Percentiles rank a stretch among this genome's conserved stretches.
These are phyloP conservation scores for Craniophora ligustri DNA, from an alignment of 2,888 invertebrate genomes.

Conservation along the genomic window DNA sequence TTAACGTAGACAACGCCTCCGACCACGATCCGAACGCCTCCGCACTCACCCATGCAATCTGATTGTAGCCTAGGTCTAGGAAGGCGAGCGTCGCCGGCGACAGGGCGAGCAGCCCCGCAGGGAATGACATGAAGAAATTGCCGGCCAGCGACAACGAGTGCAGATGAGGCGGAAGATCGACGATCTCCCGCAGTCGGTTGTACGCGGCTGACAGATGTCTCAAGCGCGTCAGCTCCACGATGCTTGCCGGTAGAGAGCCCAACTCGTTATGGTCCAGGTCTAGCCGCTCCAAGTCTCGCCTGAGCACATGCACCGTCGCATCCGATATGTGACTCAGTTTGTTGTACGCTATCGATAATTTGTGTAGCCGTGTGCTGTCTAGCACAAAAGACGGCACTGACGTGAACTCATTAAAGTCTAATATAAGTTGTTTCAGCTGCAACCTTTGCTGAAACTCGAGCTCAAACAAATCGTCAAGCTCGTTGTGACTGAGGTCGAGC, in stretches of 20 bases:
- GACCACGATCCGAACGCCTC: conserved; percentile 93
- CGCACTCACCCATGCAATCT: conserved; percentile 90
- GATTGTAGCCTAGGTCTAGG: conserved; percentile 94
- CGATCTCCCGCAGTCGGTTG: conserved; percentile 90
- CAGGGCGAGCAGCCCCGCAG: conserved; percentile 89
- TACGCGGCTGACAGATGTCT: conserved; percentile 93
- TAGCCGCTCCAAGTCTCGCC: conserved; percentile 91
- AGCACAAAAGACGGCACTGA: conserved; percentile 90
- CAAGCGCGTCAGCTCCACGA: conserved; percentile 89
- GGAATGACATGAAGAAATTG: conserved; percentile 91
- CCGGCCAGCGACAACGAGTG: conserved; percentile 92
- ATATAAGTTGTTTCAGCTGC: conserved; percentile 91
- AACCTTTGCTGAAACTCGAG: conserved; percentile 90
- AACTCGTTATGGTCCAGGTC: conserved; percentile 93
- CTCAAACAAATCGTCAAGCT: conserved; percentile 90
- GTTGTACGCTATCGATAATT: conserved; percentile 93
- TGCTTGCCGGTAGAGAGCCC: conserved; percentile 88
- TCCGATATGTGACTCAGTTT: conserved; percentile 90
- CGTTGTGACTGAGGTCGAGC: conserved; percentile 93
- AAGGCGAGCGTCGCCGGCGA: conserved; percentile 89
- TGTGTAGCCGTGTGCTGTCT: conserved; percentile 90
- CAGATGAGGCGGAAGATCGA: conserved; percentile 88
- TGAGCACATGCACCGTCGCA: conserved; percentile 90
- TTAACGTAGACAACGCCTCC: conserved; percentile 91
- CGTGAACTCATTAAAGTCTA: conserved; percentile 92